Conservation (phyloP, 23 tunicate species). For the Diplosoma virens region DNA sequence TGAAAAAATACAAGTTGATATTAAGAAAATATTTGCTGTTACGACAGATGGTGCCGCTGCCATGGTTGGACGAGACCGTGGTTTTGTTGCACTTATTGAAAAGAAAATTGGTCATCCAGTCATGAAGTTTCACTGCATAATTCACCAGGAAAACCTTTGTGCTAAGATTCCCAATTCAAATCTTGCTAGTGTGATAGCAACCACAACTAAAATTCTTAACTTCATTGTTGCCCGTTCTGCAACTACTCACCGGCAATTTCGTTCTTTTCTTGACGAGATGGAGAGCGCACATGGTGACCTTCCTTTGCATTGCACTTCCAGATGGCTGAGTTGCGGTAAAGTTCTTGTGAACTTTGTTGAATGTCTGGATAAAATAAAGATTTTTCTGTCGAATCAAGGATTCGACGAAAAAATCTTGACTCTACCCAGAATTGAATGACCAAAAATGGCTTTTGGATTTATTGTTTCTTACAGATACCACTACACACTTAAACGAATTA, state of each 20-base stretch:
- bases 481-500: conserved; percentile 33
- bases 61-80: conserved; percentile 1
- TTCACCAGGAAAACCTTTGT: conserved; percentile 27
- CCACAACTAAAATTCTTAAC: conserved; percentile 14
- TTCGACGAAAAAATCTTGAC: too few species aligned
- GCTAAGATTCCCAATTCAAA: conserved; percentile 23
- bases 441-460: conserved; percentile 34
- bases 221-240: conserved; percentile 45
- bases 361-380: conserved; percentile 26
- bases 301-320: conserved; percentile 3
- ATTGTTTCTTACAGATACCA: conserved; percentile 35
- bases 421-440: conserved; percentile 35
- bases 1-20: not conserved
- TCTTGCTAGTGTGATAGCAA: conserved; percentile 17
- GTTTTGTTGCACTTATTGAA: not conserved
- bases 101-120: conserved; percentile 3
- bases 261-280: conserved; percentile 44
- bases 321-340: conserved; percentile 22
- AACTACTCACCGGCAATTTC: conserved; percentile 44
- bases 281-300: conserved; percentile 29
- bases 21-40: conserved; percentile 11
- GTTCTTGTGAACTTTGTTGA: conserved; percentile 38
- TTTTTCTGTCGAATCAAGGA: conserved; percentile 23
- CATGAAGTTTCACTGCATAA: conserved; percentile 31
- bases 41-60: conserved; percentile 24